Evolutionary conservation across 2,888 invertebrate species (phyloP), one percentile per base, ranked within the genome.

Genomic region (Frankliniella fusca): DNA sequence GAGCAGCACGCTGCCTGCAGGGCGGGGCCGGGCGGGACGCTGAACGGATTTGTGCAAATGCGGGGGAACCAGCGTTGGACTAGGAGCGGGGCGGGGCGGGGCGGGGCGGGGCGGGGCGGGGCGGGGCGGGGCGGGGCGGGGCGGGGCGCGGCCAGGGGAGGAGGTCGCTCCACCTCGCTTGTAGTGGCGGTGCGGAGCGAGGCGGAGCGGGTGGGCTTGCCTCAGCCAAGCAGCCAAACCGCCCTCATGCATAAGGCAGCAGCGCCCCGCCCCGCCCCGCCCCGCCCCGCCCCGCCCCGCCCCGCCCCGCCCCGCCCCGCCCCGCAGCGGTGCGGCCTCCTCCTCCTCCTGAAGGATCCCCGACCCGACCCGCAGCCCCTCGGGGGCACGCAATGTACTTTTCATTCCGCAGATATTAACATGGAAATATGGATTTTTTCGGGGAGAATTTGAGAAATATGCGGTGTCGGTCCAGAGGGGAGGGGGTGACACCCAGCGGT

Each of bases 371-470:
- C 38, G 38, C 54, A 54, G 5, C 38, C 38, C 38, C 38, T 5
- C 38, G 38, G 38, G 38, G 38, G 70, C 70, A 76, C 23, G 12
- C 70, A 76, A 27, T 76, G 70, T 76, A 76, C 70, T 76, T 76
- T 76, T 27, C 70, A 76, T 76, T 76, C 70, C 70, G 70, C 27
- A 27, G 27, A 76, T 76, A 76, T 76, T 76, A 76, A 76, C 70
- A 76, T 76, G 70, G 70, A 76, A 76, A 76, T 76, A 76, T 76
- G 27, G 70, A 76, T 76, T 76, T 76, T 76, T 76, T 23, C n/a
- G n/a, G 27, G 12, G 70, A 76, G 70, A 76, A 76, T 27, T 23
- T 23, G 27, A 76, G 70, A 76, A 76, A 9, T 23, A 23, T 76
- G 70, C 27, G 70, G 70, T n/a, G n/a, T n/a, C n/a, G n/a, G n/a